Percentiles rank a stretch among this genome's conserved stretches.
These are phyloP conservation scores for Pachypanchax playfairii DNA, from an alignment of 2,113 vertebrate species.

Conservation along the genomic window DNA sequence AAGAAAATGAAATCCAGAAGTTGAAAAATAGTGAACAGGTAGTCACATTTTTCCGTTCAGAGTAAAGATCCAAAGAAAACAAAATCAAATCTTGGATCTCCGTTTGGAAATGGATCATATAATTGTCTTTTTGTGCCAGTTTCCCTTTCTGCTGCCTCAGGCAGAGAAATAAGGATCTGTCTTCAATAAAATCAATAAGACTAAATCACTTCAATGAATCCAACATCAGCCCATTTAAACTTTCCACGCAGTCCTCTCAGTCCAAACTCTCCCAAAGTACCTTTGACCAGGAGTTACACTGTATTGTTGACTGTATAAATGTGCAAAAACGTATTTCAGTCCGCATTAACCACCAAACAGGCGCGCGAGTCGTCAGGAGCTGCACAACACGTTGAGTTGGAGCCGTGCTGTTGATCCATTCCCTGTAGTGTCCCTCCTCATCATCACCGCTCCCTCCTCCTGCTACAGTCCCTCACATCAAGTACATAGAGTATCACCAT, in stretches of 20 bases:
- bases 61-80: constrained; percentile 9
- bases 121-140: too few species aligned
- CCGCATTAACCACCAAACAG: constrained; percentile 5
- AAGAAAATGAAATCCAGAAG: constrained; percentile 5
- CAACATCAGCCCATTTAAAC: constrained; percentile 52
- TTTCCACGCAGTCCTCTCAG: constrained; percentile 33
- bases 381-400: constrained; percentile 38
- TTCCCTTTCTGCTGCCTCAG: too few species aligned
- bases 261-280: constrained; percentile 41
- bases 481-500: accelerated
- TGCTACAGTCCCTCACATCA: not conserved
- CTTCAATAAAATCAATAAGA: constrained; percentile 33
- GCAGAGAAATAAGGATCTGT: not conserved
- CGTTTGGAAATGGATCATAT: constrained; percentile 2
- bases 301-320: not conserved
- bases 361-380: constrained; percentile 22
- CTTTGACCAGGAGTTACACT: not conserved
- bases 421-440: constrained; percentile 40
- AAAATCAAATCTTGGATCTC: constrained; percentile 16
- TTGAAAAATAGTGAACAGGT: constrained; percentile 30
- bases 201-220: not conserved
- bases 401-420: constrained; percentile 44
- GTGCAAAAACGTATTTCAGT: not conserved
- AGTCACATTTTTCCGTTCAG: constrained; percentile 49
- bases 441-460: constrained; percentile 37